Conservation (phyloP, 2,888 invertebrate species). For the Dasysyrphus tricinctus region DNA sequence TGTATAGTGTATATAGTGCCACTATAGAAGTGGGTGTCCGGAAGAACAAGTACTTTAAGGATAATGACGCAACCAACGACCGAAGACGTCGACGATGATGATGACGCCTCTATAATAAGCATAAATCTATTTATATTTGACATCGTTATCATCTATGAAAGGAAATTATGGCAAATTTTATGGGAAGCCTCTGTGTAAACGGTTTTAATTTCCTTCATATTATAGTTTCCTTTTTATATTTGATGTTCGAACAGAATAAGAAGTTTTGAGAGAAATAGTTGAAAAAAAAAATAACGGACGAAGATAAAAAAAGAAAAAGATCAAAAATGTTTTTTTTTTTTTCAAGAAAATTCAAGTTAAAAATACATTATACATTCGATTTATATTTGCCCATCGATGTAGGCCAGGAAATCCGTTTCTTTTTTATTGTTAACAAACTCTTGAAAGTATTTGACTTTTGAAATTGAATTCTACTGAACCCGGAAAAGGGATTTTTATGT, state of each 20-base stretch:
- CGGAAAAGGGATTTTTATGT: neutral
- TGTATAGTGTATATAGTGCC: neutral
- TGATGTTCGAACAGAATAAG: neutral
- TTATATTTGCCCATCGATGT: neutral
- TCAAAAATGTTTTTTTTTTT: neutral
- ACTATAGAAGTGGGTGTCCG: slow-evolving; percentile 7
- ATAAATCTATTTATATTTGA: slow-evolving; percentile 66
- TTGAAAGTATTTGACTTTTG: no score
- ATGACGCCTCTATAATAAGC: slow-evolving; percentile 32
- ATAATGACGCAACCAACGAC: slow-evolving; percentile 2
- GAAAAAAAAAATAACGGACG: neutral
- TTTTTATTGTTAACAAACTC: neutral
- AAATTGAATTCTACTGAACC: neutral
- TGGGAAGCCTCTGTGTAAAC: slow-evolving; percentile 54
- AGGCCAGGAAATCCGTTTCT: neutral
- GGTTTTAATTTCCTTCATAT: slow-evolving; percentile 67
- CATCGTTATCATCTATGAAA: slow-evolving; percentile 57
- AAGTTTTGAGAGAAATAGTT: neutral
- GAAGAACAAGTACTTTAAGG: neutral
- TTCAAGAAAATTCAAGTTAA: neutral
- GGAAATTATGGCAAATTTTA: slow-evolving; percentile 71
- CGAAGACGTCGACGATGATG: neutral
- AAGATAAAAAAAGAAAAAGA: neutral
- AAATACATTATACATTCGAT: neutral
- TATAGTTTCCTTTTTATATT: slow-evolving; percentile 28